These are phyloP conservation scores for Aphodius sticticus DNA, from an alignment of 2,888 invertebrate genomes.

Conservation along the genomic window DNA sequence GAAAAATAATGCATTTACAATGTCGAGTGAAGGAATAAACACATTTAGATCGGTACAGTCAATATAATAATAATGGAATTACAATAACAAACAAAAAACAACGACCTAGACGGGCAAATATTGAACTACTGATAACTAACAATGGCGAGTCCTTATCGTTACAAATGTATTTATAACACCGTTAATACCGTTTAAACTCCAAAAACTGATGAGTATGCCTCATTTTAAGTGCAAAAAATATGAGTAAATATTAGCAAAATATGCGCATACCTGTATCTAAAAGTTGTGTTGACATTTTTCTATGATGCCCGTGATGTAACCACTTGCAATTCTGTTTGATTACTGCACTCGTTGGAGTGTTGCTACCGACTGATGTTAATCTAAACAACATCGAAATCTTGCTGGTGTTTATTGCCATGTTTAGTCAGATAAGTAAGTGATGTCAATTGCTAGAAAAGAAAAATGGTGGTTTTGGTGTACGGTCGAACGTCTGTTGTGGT, in stretches of 20 bases:
- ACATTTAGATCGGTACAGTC: no score
- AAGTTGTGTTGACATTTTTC: constrained; percentile 14
- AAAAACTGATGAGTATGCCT: background rate
- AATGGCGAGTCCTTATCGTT: background rate
- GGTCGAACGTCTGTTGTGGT: no score
- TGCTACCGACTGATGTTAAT: background rate
- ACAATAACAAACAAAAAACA: no score
- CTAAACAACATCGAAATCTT: background rate
- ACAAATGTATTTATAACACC: background rate
- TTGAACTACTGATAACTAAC: background rate
- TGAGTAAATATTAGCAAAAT: background rate
- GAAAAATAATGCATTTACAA: no score
- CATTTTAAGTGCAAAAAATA: background rate
- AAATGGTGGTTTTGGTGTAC: background rate
- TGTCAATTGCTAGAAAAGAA: background rate
- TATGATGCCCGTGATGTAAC: background rate
- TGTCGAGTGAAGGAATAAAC: no score
- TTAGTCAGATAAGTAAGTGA: background rate
- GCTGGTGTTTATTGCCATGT: background rate
- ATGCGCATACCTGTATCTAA: constrained; percentile 13
- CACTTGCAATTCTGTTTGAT: background rate
- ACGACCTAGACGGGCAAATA: no score
- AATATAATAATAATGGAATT: no score
- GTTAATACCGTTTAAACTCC: background rate
- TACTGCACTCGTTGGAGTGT: background rate